Base-by-base conservation (phyloP, 1,140 invertebrate species). In the Eueides isabella region DNA sequence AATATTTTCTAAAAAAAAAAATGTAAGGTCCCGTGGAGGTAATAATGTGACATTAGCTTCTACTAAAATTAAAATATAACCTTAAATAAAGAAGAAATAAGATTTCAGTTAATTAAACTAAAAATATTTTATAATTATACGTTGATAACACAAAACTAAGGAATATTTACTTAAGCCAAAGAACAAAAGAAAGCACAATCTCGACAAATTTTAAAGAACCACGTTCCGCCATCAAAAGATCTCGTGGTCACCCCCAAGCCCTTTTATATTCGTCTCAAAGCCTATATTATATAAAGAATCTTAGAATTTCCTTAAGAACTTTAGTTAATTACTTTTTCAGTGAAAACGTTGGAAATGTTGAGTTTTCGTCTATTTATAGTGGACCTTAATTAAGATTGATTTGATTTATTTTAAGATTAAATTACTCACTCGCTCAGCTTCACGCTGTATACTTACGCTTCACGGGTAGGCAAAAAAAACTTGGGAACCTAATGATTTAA, bases 241-340 rank as follows among this genome's bases (percentile, higher is more conserved):
- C 48, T 55, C 48, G 48, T 55, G 48, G 48, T 55, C 48, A 55
- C 48, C 23, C 48, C 48, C 23, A 9, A 55, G 48, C 48, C 48
- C 48, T 55, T 55, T 55, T 55, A 55, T 55, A 55, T 55, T 55
- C 48, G 48, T 55, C 48, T 55, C 48, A 55, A 55, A 55, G 48
- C 48, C 19, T 55, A 55, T 55, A 55, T 55, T 55, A 55, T 55
- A 55, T 55, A 55, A 67, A 44, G 41, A 67, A 44, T 67, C 35
- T 67, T 33, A 44, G 65, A 67, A 67, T 67, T 44, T 67, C 65
- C 26, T 66, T 26, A 28, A 66, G 64, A 66, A 66, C 23, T 23
- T 38, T 26, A 16, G 31, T 66, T 66, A 66, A 66, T 66, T 66
- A 41, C 64, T 66, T 41, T 64, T 41, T 26, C 64, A 66, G 35